phyloP scores from a whole-genome alignment of 2,888 invertebrate species.

The Campopleginae sp. region DNA sequence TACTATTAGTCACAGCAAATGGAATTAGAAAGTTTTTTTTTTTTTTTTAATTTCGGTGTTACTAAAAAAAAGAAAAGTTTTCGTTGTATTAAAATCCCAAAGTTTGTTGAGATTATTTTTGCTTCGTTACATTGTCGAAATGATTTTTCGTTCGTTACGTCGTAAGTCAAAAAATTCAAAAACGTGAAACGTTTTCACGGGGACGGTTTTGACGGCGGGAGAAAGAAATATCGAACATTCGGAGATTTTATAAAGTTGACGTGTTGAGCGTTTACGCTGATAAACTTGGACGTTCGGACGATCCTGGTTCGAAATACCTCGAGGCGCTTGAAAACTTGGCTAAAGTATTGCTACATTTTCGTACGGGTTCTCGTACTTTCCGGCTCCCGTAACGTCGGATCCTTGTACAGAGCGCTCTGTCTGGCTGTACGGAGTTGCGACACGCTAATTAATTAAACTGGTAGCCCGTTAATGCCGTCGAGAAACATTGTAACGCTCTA shows the following conservation, averaged over 20 bases:
- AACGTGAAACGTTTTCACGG: background rate
- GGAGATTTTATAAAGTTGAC: background rate
- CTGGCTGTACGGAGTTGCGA: background rate
- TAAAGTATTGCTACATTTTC: background rate
- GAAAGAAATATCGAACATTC: background rate
- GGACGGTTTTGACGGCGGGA: background rate
- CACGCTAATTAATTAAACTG: constrained; percentile 34
- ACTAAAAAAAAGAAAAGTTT: background rate
- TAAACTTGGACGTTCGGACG: background rate
- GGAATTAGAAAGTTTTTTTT: background rate
- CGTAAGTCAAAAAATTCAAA: background rate
- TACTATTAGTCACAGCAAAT: background rate
- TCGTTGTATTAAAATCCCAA: background rate
- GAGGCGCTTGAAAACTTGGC: background rate
- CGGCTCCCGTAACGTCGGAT: background rate
- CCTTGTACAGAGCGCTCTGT: background rate
- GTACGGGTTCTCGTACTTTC: background rate
- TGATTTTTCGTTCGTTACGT: no score
- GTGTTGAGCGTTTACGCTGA: background rate
- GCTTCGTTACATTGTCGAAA: background rate
- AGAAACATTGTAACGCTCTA: constrained; percentile 1
- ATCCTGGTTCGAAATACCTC: background rate
- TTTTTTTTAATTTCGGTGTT: background rate
- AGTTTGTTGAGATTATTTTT: background rate
- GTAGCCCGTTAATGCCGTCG: constrained; percentile 9